These are phyloP conservation scores for Tenthredo mesomela DNA, from an alignment of 2,888 invertebrate species.

Conservation along the genomic window DNA sequence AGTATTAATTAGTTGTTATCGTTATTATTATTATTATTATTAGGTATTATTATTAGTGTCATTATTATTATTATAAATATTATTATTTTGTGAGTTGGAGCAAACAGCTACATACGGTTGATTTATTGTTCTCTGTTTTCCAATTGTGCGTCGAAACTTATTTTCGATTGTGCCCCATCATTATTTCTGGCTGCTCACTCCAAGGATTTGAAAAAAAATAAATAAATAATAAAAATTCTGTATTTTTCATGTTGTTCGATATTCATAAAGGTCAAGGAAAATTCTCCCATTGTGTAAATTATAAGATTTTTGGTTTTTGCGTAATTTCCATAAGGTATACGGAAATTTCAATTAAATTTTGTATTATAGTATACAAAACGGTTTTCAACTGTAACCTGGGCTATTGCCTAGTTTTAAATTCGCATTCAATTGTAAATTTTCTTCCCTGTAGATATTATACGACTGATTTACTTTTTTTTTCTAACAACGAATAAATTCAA, in stretches of 20 bases:
- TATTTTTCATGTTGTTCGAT: not conserved
- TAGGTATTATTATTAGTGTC: not conserved
- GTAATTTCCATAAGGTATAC: not conserved
- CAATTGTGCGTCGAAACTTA: constrained; percentile 37
- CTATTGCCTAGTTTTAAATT: constrained; percentile 24
- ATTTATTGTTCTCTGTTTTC: constrained; percentile 15
- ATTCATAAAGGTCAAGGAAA: not conserved
- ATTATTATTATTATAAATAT: constrained; percentile 21
- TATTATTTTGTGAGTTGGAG: constrained; percentile 7
- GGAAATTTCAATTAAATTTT: not conserved
- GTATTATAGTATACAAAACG: not conserved
- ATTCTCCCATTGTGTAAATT: not conserved
- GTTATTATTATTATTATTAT: constrained; percentile 12
- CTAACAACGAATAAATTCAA: not conserved
- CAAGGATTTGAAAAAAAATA: not conserved
- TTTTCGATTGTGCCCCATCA: constrained; percentile 10
- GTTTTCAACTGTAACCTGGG: constrained; percentile 28
- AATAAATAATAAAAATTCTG: not conserved
- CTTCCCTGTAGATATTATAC: not conserved
- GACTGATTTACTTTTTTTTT: not conserved
- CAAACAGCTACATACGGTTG: constrained; percentile 33
- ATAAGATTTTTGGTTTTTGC: not conserved
- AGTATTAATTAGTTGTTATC: not conserved
- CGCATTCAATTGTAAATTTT: not conserved
- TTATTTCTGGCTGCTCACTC: not conserved